Base-by-base conservation (phyloP, 2,113 vertebrate species). In the Montifringilla adamsi region DNA sequence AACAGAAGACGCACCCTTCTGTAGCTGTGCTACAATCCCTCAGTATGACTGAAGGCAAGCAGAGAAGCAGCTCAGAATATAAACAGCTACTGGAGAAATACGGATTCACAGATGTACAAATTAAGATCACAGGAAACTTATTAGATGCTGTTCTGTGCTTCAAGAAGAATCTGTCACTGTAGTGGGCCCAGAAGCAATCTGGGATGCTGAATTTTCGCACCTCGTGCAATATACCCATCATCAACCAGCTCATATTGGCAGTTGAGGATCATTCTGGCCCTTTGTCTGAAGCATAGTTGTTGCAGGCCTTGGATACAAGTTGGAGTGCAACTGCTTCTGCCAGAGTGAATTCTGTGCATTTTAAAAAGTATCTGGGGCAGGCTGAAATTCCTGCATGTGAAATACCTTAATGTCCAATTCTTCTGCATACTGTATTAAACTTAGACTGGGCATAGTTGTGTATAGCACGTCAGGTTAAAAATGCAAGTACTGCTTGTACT, bases 21-120 rank as follows among this genome's bases (percentile, higher is more conserved):
- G 95, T 97, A 44, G 98, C 97, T 50, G 94, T 99, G 47, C 97
- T 99, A 15, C 98, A 99, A 94, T 98, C 98, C 68, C 98, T 99
- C 92, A 98, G 98, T 93, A 98, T 99, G 98, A 98, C 97, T 52
- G 97, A 98, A 94, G 99, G 99, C 62, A 98, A 93, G 75, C 98
- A 99, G 96, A 98, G 99, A 92, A 98, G 98, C 46, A 92, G 96
- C 13, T 64, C 96, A 12, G 98, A 99, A 62, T 99, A 99, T 96
- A 96, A 83, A 31, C 93, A 93, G 80, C 97, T 99, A 50, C 85
- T 99, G 76, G 97, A 98, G 96, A 97, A 96, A 72, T 97, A 99
- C 0, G 97, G 98, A 64, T 99, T 99, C 79, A 91, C 94, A 83
- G 84, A 93, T 18, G 72, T 96, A 16, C 94, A 97, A 50, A 84